These are phyloP conservation scores for Gerris buenoi DNA, from an alignment of 1,140 invertebrate species.

Conservation along the genomic window DNA sequence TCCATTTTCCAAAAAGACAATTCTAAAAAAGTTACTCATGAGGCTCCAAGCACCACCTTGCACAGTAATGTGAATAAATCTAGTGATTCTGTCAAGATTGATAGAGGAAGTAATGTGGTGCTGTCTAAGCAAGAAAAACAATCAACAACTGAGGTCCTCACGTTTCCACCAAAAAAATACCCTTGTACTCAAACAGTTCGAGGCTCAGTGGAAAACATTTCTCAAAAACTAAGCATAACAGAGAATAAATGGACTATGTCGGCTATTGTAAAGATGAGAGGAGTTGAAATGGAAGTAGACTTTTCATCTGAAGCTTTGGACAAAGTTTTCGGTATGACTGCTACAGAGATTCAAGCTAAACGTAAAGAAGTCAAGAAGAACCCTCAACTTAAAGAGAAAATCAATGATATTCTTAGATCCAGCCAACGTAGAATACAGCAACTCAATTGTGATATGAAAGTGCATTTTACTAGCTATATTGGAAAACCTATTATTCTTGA, in stretches of 20 bases:
- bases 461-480: constrained; percentile 13
- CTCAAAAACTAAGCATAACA: constrained; percentile 9
- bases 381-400: constrained; percentile 9
- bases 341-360: constrained; percentile 5
- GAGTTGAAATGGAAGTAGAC: constrained; percentile 12
- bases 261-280: constrained; percentile 9
- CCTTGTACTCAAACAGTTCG: neutral
- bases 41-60: too few relatives aligned
- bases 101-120: neutral
- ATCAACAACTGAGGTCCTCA: too few relatives aligned
- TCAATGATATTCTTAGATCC: constrained; percentile 9
- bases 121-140: neutral
- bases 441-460: constrained; percentile 9
- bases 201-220: constrained; percentile 8
- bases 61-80: neutral
- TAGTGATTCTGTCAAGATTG: neutral
- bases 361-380: constrained; percentile 2
- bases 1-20: too few relatives aligned
- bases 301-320: constrained; percentile 14
- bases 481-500: constrained; percentile 12
- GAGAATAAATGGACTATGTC: constrained; percentile 8
- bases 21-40: too few relatives aligned
- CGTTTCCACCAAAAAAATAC: constrained; percentile 14
- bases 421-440: constrained; percentile 9
- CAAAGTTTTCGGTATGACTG: constrained; percentile 12